Percentiles rank a stretch among this genome's conserved stretches.
phyloP scores from a whole-genome alignment of 1,140 invertebrate species.

The Babylonia areolata region DNA sequence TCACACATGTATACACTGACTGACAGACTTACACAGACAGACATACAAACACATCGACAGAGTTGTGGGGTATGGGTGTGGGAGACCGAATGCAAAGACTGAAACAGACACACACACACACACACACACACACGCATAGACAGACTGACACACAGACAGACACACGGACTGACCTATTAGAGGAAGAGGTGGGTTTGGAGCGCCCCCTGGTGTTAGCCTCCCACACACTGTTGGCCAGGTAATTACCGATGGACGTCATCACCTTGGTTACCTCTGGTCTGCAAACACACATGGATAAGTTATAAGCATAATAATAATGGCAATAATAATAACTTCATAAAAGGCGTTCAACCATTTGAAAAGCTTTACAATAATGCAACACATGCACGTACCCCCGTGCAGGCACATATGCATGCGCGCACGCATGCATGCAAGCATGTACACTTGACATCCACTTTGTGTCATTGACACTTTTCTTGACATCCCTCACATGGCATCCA shows the following conservation, averaged over 20 bases:
- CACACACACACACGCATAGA: neutral
- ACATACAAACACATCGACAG: neutral
- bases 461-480: no score
- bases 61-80: no score
- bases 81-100: no score
- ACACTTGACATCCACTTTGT: no score
- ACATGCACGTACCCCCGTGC: no score
- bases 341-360: no score
- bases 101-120: neutral
- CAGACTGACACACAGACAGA: neutral
- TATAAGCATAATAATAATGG: no score
- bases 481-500: no score
- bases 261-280: slow-evolving; percentile 93
- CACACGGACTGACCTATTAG: slow-evolving; percentile 57
- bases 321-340: no score
- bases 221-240: slow-evolving; percentile 94
- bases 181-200: slow-evolving; percentile 80
- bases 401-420: no score
- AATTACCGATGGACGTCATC: slow-evolving; percentile 95
- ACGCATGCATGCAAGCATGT: no score
- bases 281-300: slow-evolving; percentile 72
- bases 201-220: slow-evolving; percentile 83
- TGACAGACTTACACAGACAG: neutral
- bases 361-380: no score
- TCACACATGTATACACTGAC: neutral